A percentile compares a stretch with the other conserved stretches of the same genome.
Conservation (phyloP, 2,888 invertebrate species). For the Hermodice carunculata region DNA sequence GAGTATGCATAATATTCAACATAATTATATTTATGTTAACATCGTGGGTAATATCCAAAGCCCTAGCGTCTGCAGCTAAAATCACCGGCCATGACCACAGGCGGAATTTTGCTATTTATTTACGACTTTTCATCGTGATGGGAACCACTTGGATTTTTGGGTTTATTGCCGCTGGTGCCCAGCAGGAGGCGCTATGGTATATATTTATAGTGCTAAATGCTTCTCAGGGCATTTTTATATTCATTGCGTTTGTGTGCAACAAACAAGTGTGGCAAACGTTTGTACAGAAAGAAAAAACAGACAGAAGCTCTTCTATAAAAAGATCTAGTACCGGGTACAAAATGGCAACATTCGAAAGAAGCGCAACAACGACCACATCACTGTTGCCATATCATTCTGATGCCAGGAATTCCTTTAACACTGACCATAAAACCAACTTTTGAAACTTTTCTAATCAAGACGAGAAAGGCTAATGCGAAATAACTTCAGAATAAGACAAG, state of each 20-base stretch:
- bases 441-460: too few species aligned
- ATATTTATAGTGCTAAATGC: slow-evolving; percentile 10
- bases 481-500: too few species aligned
- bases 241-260: not conserved
- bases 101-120: slow-evolving; percentile 5
- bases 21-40: slow-evolving; percentile 9
- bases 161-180: not conserved
- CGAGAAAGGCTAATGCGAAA: too few species aligned
- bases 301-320: too few species aligned
- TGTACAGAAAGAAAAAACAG: too few species aligned
- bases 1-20: not conserved
- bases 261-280: not conserved
- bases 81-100: not conserved
- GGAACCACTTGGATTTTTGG: slow-evolving; percentile 9
- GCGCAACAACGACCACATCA: too few species aligned
- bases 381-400: too few species aligned
- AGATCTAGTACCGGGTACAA: too few species aligned
- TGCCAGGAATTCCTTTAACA: too few species aligned
- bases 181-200: slow-evolving; percentile 2
- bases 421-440: too few species aligned
- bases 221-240: slow-evolving; percentile 6
- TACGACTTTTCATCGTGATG: slow-evolving; percentile 1
- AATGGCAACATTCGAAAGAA: too few species aligned
- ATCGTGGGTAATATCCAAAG: not conserved
- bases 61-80: not conserved